phyloP scores from a whole-genome alignment of 2,888 invertebrate species.

The Odontocolon sp. region DNA sequence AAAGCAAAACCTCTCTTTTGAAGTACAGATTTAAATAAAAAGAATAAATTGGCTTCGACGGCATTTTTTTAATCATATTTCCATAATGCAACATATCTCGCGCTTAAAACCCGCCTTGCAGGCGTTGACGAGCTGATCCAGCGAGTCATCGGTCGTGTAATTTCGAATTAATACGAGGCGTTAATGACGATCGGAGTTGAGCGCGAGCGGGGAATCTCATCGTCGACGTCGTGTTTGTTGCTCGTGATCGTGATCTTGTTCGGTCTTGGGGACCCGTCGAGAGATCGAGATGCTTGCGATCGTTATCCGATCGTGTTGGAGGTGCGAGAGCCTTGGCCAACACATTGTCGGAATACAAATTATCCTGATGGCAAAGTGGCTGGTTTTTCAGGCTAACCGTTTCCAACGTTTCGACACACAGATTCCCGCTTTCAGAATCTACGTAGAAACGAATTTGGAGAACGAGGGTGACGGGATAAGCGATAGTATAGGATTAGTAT shows the following conservation, averaged over 20 bases:
- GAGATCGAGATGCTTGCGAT: slow-evolving; percentile 55
- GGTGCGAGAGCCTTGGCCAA: slow-evolving; percentile 49
- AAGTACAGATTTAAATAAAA: slow-evolving; percentile 18
- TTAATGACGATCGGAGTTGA: slow-evolving; percentile 36
- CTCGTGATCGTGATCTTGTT: slow-evolving; percentile 40
- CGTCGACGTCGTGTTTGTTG: slow-evolving; percentile 32
- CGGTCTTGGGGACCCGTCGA: slow-evolving; percentile 37
- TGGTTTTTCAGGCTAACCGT: neutral
- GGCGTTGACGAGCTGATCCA: slow-evolving; percentile 32
- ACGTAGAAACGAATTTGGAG: slow-evolving; percentile 56
- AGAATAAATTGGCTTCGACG: slow-evolving; percentile 1
- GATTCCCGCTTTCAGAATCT: slow-evolving; percentile 48
- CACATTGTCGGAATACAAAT: slow-evolving; percentile 59
- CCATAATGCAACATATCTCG: slow-evolving; percentile 50
- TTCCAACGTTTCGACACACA: slow-evolving; percentile 27
- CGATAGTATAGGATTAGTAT: neutral
- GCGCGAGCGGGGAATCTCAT: neutral
- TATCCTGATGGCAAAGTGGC: slow-evolving; percentile 38
- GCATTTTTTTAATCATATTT: slow-evolving; percentile 34
- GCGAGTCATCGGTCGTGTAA: slow-evolving; percentile 50
- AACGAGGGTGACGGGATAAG: slow-evolving; percentile 37
- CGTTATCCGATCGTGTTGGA: slow-evolving; percentile 62
- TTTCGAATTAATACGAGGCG: slow-evolving; percentile 61
- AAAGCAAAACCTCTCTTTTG: neutral
- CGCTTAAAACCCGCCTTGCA: slow-evolving; percentile 7